Evolutionary conservation across 2,113 vertebrate species (phyloP).

Genomic region (Onychostruthus taczanowskii): DNA sequence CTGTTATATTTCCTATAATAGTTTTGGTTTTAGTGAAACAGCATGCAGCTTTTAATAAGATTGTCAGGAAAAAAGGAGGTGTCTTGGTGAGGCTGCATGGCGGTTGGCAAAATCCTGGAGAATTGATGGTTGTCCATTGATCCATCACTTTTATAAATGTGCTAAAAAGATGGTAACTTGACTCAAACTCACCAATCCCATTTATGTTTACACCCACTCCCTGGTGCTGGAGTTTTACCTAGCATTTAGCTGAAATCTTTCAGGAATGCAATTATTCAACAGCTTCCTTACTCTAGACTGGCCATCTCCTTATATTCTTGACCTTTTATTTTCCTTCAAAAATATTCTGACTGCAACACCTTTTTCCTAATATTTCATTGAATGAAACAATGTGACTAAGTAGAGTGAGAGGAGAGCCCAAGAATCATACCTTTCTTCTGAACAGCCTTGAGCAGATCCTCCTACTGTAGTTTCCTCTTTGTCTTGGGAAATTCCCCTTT

Average conservation of each 20-base stretch:
- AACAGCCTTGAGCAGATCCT: neutral
- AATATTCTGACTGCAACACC: neutral
- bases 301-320: neutral
- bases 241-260: neutral
- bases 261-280: neutral
- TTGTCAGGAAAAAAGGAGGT: neutral
- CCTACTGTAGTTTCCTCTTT: neutral
- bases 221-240: neutral
- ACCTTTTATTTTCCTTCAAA: neutral
- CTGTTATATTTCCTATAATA: neutral
- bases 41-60: neutral
- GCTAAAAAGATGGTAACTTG: neutral
- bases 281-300: neutral
- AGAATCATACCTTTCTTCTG: neutral
- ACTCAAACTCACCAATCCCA: neutral
- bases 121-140: neutral
- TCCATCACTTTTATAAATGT: neutral
- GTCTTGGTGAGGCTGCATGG: neutral
- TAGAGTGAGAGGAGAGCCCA: neutral
- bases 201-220: neutral
- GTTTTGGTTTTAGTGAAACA: slow-evolving; percentile 24
- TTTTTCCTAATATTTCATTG: neutral
- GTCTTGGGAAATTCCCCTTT: neutral
- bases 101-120: neutral
- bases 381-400: neutral